These are phyloP conservation scores for Pongo abelii DNA, from an alignment of 2,113 vertebrate species.

Conservation along the genomic window DNA sequence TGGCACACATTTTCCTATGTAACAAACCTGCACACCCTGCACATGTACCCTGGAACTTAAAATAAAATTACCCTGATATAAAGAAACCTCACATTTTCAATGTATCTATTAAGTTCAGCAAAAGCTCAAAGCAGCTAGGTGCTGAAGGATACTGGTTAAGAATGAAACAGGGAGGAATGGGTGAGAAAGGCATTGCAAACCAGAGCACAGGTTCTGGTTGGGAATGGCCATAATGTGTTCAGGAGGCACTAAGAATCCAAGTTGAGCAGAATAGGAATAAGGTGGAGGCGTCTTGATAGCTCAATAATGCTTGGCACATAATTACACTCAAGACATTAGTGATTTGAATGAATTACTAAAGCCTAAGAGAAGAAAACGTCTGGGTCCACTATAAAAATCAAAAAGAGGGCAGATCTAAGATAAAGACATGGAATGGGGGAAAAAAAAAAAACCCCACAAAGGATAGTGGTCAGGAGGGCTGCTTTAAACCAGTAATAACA, in stretches of 20 bases:
- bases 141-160: not conserved
- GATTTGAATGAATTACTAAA: not conserved
- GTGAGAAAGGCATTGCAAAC: not conserved
- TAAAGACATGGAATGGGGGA: not conserved
- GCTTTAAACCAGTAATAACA: not conserved
- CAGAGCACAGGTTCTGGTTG: not conserved
- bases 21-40: too few relatives aligned
- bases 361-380: not conserved
- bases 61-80: not conserved
- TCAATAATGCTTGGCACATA: not conserved
- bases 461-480: not conserved
- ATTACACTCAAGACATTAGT: not conserved
- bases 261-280: not conserved
- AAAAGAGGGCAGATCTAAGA: not conserved
- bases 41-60: too few relatives aligned
- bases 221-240: not conserved
- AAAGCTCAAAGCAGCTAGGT: not conserved
- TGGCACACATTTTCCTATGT: too few relatives aligned
- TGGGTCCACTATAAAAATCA: not conserved
- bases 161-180: not conserved
- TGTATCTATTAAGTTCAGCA: slow-evolving; percentile 20
- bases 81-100: slow-evolving; percentile 41
- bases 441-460: not conserved
- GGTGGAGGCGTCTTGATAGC: not conserved
- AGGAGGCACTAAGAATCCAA: not conserved